Conservation (phyloP, 1,140 invertebrate species). For the Drosophila kepulauana region DNA sequence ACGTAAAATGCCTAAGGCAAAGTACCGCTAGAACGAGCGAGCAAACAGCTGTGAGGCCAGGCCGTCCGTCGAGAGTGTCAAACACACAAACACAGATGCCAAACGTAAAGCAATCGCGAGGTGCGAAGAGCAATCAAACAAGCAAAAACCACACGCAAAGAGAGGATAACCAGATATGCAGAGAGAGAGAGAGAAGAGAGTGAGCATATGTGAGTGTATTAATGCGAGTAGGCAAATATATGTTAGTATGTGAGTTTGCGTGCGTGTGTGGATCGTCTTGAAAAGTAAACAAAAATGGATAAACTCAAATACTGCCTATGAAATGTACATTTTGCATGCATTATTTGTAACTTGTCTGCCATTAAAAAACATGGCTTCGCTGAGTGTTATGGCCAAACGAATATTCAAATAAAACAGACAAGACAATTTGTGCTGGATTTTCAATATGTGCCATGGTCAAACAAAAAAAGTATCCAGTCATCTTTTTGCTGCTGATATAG, state of each 20-base stretch:
- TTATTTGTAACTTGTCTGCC: not conserved
- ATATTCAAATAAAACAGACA: constrained; percentile 26
- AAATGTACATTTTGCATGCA: constrained; percentile 1
- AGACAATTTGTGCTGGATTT: constrained; percentile 56
- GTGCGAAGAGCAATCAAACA: constrained; percentile 7
- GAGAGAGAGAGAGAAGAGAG: not conserved
- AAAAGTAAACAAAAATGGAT: constrained; percentile 16
- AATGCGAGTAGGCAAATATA: not conserved
- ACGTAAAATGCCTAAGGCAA: constrained; percentile 30
- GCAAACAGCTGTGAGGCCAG: constrained; percentile 36
- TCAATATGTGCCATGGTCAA: constrained; percentile 69
- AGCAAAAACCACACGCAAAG: constrained; percentile 1
- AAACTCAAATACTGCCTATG: not conserved
- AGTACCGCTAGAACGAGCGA: constrained; percentile 30
- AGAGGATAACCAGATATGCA: too few relatives aligned
- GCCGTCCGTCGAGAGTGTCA: not conserved
- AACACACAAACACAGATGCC: constrained; percentile 11
- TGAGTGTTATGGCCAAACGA: constrained; percentile 31
- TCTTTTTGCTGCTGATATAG: constrained; percentile 18
- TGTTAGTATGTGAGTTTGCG: constrained; percentile 5
- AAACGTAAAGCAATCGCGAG: constrained; percentile 17
- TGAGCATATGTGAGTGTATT: too few relatives aligned
- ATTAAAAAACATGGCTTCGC: constrained; percentile 17
- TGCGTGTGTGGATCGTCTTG: constrained; percentile 16
- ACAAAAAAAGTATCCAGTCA: constrained; percentile 29